Percentiles rank a stretch among this genome's conserved stretches.
These are phyloP conservation scores for Cricetomys ansorgei DNA, from an alignment of 2,113 vertebrate genomes.

Conservation along the genomic window DNA sequence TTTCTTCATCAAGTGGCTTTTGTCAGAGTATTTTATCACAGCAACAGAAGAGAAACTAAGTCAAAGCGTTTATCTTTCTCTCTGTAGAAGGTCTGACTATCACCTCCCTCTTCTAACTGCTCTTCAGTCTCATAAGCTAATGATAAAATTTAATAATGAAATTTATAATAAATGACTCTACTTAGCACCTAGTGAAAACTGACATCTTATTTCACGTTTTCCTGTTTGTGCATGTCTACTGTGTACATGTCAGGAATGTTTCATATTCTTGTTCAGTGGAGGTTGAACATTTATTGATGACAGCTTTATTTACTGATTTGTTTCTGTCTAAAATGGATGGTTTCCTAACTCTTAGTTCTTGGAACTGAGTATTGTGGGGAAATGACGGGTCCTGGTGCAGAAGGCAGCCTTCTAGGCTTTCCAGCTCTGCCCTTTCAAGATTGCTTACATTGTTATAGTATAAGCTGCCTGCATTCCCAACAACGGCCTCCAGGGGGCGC, in stretches of 20 bases:
- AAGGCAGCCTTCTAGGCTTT: not conserved
- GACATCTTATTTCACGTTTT: not conserved
- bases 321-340: not conserved
- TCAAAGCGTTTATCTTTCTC: not conserved
- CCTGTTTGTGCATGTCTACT: not conserved
- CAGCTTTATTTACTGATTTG: conserved; percentile 1
- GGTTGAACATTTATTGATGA: conserved; percentile 2
- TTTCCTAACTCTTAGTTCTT: not conserved
- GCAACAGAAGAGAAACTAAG: not conserved
- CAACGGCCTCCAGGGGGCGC: not conserved
- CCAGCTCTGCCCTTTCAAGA: not conserved
- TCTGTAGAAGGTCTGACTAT: not conserved
- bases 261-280: not conserved
- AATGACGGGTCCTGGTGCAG: not conserved
- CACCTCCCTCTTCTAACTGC: not conserved
- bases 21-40: not conserved
- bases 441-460: not conserved
- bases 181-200: not conserved
- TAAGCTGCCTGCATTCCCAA: not conserved
- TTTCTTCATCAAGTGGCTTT: not conserved
- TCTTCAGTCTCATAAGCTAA: not conserved
- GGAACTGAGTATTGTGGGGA: not conserved
- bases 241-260: not conserved
- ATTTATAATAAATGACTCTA: not conserved
- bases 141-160: conserved; percentile 18